Conservation (phyloP, 2,797 vertebrate species). For the Crenuchus spilurus region DNA sequence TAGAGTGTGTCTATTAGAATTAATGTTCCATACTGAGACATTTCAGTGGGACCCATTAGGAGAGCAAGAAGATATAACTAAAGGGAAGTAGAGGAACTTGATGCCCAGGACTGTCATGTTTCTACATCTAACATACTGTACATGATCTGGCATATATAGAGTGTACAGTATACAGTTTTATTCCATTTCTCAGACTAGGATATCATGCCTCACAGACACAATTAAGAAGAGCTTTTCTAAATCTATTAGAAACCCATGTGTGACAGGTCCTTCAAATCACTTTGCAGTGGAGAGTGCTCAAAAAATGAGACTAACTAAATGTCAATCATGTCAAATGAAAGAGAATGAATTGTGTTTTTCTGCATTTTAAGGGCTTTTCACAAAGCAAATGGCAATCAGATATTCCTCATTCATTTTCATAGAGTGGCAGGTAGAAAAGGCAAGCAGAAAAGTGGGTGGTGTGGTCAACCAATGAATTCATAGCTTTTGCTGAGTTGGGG, state of each 20-base stretch:
- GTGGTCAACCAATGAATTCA: no score
- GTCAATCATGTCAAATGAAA: no score
- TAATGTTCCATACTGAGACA: not conserved
- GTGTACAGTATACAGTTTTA: not conserved
- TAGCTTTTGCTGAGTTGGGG: no score
- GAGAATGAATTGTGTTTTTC: no score
- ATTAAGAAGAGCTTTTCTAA: not conserved
- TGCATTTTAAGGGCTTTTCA: no score
- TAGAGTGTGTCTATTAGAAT: conserved; percentile 12
- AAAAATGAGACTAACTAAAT: no score
- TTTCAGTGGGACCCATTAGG: conserved; percentile 31
- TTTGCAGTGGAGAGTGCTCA: not conserved
- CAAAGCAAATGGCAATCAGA: no score
- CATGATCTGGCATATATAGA: not conserved
- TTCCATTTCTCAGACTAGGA: not conserved
- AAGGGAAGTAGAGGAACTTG: conserved; percentile 4
- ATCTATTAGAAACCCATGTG: not conserved
- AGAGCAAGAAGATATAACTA: not conserved
- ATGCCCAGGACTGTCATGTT: not conserved
- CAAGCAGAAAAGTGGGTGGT: no score
- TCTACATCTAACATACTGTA: conserved; percentile 3
- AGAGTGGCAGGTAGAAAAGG: no score
- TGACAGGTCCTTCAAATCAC: not conserved
- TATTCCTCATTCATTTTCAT: no score
- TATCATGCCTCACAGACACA: not conserved